Evolutionary conservation across 2,113 vertebrate genomes (phyloP).

Genomic region (Petaurus breviceps): DNA sequence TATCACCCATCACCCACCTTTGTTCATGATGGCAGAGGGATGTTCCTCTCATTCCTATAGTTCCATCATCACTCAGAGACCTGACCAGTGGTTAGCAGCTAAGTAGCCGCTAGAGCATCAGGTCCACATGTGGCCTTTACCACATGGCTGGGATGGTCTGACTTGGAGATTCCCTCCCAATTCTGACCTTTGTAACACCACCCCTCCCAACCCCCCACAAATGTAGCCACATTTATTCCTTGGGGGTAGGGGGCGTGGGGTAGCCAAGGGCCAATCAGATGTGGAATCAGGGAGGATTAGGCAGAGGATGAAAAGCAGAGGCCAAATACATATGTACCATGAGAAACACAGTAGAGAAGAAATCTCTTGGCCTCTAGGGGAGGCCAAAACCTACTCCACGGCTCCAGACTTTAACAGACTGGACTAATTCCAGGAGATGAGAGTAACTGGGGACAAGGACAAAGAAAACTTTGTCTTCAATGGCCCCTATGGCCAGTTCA

Average conservation of each 20-base stretch:
- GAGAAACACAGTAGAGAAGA: neutral
- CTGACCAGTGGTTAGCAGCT: slow-evolving; percentile 34
- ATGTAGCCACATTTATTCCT: neutral
- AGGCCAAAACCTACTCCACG: neutral
- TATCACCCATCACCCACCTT: neutral
- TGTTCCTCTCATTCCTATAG: slow-evolving; percentile 36
- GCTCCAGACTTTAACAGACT: neutral
- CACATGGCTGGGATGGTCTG: slow-evolving; percentile 21
- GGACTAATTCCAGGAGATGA: neutral
- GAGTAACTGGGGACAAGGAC: neutral
- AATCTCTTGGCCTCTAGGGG: neutral
- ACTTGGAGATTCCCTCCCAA: slow-evolving; percentile 53
- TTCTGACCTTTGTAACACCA: slow-evolving; percentile 8
- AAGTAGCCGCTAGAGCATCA: slow-evolving; percentile 38
- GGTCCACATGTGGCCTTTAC: slow-evolving; percentile 76
- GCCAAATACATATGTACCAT: slow-evolving; percentile 11
- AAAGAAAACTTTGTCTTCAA: neutral
- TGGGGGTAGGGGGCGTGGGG: neutral
- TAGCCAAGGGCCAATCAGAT: slow-evolving; percentile 42
- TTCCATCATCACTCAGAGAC: slow-evolving; percentile 35
- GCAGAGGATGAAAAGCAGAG: slow-evolving; percentile 44
- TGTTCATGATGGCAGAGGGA: neutral
- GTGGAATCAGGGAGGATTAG: slow-evolving; percentile 47
- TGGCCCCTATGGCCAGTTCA: neutral
- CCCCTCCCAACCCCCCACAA: neutral